A percentile compares a stretch with the other conserved stretches of the same genome.
These are phyloP conservation scores for Meteorus colon DNA, from an alignment of 2,888 invertebrate genomes.

Conservation along the genomic window DNA sequence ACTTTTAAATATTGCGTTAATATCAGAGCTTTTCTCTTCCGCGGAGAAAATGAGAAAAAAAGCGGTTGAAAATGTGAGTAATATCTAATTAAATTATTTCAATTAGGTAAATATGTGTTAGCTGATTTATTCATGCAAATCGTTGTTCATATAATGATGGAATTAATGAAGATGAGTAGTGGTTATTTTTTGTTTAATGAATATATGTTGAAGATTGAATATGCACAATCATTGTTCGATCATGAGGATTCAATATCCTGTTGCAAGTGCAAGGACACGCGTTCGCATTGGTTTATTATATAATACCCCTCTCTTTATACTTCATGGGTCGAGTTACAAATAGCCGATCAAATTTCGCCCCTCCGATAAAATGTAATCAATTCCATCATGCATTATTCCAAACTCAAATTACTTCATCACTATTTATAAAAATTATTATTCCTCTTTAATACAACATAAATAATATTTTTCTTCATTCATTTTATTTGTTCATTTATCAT, in stretches of 20 bases:
- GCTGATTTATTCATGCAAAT: not conserved
- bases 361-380: slow-evolving; percentile 1
- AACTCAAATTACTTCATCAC: not conserved
- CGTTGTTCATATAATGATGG: not conserved
- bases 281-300: not conserved
- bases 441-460: not conserved
- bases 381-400: slow-evolving; percentile 2
- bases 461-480: slow-evolving; percentile 17
- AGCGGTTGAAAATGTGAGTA: not conserved
- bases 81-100: not conserved
- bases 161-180: not conserved
- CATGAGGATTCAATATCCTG: slow-evolving; percentile 57
- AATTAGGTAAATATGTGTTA: not conserved
- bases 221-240: slow-evolving; percentile 30
- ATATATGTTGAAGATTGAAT: slow-evolving; percentile 35
- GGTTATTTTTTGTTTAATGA: not conserved
- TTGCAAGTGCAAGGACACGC: slow-evolving; percentile 61
- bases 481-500: not conserved
- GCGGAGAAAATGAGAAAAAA: not conserved
- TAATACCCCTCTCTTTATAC: not conserved
- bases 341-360: slow-evolving; percentile 17
- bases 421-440: slow-evolving; percentile 13
- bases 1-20: not conserved
- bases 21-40: slow-evolving; percentile 11
- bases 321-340: slow-evolving; percentile 4